Percentiles rank a stretch among this genome's conserved stretches.
Conservation (phyloP, 30 jellyfish, hydroid and myxozoan genomes). For the Aurelia aurita region DNA sequence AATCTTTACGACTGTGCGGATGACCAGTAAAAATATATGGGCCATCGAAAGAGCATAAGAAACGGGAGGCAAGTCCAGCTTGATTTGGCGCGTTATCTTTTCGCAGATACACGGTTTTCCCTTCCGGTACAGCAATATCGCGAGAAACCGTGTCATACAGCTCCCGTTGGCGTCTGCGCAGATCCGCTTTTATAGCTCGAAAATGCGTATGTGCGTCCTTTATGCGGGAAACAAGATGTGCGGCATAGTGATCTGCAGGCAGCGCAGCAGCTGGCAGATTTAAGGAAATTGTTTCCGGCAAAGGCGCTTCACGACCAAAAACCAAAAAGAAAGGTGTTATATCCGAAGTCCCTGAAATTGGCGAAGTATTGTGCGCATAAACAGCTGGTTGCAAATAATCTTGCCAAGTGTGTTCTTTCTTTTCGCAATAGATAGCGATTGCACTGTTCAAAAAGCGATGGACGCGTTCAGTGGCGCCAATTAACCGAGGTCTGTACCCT, state of each 20-base stretch:
- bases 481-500: constrained; percentile 24
- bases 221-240: not conserved
- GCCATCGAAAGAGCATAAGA: not conserved
- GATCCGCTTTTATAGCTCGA: constrained; percentile 5
- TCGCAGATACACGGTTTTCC: constrained; percentile 29
- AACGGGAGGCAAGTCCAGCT: too few relatives aligned
- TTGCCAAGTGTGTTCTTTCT: not conserved
- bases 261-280: not conserved
- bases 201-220: constrained; percentile 21
- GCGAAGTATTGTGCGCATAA: constrained; percentile 29
- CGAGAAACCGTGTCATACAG: constrained; percentile 11
- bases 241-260: not conserved
- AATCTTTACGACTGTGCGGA: constrained; percentile 1
- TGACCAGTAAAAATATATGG: constrained; percentile 1
- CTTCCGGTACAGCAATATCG: constrained; percentile 16
- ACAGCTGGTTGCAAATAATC: constrained; percentile 42
- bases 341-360: too few relatives aligned
- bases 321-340: not conserved
- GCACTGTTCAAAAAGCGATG: constrained; percentile 38
- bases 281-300: too few relatives aligned
- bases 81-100: constrained; percentile 10
- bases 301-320: too few relatives aligned
- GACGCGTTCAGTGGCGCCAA: constrained; percentile 45
- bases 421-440: constrained; percentile 22
- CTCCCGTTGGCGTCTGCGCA: constrained; percentile 46